A percentile compares a stretch with the other conserved stretches of the same genome.
phyloP scores from a whole-genome alignment of 1,140 invertebrate genomes.

The Nasonia giraulti region DNA sequence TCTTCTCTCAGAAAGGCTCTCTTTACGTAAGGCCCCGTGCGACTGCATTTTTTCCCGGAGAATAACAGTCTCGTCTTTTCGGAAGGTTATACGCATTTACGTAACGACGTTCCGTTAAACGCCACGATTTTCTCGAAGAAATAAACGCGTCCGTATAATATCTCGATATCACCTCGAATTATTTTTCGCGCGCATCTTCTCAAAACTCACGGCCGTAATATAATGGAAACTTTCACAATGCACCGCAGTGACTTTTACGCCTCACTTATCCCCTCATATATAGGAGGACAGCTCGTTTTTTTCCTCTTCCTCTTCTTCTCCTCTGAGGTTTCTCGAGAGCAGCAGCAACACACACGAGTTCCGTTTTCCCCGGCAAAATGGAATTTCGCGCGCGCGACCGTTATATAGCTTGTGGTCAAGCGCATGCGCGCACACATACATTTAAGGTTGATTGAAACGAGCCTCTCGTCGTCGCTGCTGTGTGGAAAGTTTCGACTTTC shows the following conservation, averaged over 20 bases:
- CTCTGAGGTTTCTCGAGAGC: constrained; percentile 39
- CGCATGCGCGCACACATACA: background rate
- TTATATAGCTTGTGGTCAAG: constrained; percentile 31
- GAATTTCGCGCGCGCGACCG: constrained; percentile 30
- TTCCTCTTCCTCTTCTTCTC: background rate
- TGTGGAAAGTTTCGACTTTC: background rate
- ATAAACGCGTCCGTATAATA: too few species aligned
- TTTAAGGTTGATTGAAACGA: constrained; percentile 43
- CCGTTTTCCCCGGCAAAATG: constrained; percentile 39
- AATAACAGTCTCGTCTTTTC: too few species aligned
- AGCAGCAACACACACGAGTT: background rate
- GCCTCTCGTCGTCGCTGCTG: background rate
- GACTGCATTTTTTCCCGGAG: too few species aligned
- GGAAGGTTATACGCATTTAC: too few species aligned
- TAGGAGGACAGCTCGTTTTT: background rate
- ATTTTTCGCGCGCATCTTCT: background rate
- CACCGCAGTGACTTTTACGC: constrained; percentile 27
- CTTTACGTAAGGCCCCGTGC: background rate
- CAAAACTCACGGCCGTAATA: background rate
- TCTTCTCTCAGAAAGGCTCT: background rate
- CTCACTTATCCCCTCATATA: background rate
- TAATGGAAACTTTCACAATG: constrained; percentile 44
- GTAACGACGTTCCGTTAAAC: too few species aligned
- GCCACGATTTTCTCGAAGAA: too few species aligned
- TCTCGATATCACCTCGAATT: too few species aligned